Evolutionary conservation across 2,888 invertebrate species (phyloP).

Genomic region (Neocrepidodera transversa): DNA sequence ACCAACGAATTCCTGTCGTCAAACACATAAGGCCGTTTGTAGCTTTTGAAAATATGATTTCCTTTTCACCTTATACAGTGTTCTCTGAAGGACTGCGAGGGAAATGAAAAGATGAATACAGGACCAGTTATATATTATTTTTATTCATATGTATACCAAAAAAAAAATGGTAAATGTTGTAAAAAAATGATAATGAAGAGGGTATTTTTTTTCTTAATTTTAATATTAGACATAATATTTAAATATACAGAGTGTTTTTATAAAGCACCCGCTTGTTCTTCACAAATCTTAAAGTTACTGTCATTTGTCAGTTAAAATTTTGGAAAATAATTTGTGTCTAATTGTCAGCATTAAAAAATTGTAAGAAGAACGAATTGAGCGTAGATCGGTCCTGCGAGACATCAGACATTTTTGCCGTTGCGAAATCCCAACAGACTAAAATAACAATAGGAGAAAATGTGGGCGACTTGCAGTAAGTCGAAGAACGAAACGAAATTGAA

Average conservation of each 20-base stretch:
- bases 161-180: no score
- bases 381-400: not conserved
- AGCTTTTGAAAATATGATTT: constrained; percentile 15
- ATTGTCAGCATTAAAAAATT: no score
- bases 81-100: constrained; percentile 5
- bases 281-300: no score
- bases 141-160: no score
- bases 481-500: constrained; percentile 35
- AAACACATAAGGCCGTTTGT: constrained; percentile 23
- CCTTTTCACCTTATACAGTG: constrained; percentile 8
- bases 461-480: constrained; percentile 30
- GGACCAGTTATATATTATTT: not conserved
- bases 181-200: no score
- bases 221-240: no score
- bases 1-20: constrained; percentile 18
- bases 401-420: constrained; percentile 12
- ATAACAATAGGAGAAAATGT: constrained; percentile 38
- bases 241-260: no score
- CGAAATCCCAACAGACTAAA: constrained; percentile 32
- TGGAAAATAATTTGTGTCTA: no score
- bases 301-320: no score
- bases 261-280: no score
- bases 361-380: no score
- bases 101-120: not conserved
- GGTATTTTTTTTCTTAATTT: no score